phyloP scores from a whole-genome alignment of 2,797 vertebrate genomes.

The Tapirus indicus region DNA sequence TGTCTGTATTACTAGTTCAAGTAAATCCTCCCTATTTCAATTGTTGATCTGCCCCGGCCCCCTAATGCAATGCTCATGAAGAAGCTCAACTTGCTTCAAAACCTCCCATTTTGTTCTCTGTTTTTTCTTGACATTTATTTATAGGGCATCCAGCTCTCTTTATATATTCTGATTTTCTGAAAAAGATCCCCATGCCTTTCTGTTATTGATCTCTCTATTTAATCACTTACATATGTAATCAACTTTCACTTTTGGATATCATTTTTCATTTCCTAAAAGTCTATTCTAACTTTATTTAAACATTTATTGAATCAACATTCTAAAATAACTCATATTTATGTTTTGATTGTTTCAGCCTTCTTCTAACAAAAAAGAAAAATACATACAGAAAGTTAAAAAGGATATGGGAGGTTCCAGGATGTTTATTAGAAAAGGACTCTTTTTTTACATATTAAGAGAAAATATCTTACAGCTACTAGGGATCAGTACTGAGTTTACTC shows the following conservation, averaged over 20 bases:
- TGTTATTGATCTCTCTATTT: not conserved
- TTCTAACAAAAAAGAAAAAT: slow-evolving; percentile 15
- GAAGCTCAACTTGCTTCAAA: not conserved
- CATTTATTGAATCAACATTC: not conserved
- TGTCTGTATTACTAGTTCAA: not conserved
- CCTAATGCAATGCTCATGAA: not conserved
- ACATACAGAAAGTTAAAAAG: slow-evolving; percentile 10
- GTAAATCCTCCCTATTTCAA: not conserved
- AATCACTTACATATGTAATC: not conserved
- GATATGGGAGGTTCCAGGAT: not conserved
- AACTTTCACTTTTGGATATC: not conserved
- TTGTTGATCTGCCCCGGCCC: not conserved
- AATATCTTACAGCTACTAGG: not conserved
- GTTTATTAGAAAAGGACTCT: not conserved
- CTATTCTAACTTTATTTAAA: slow-evolving; percentile 27
- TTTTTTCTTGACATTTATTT: not conserved
- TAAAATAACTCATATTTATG: not conserved
- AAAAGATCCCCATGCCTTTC: not conserved
- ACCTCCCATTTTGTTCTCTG: not conserved
- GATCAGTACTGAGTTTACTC: not conserved
- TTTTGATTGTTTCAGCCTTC: not conserved
- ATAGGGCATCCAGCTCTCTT: not conserved
- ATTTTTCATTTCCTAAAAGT: not conserved
- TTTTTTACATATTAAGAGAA: not conserved
- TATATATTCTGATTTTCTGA: not conserved